Evolutionary conservation across 35 echinoderm and acorn worm genomes (phyloP).

Genomic region (Amphiura filiformis): DNA sequence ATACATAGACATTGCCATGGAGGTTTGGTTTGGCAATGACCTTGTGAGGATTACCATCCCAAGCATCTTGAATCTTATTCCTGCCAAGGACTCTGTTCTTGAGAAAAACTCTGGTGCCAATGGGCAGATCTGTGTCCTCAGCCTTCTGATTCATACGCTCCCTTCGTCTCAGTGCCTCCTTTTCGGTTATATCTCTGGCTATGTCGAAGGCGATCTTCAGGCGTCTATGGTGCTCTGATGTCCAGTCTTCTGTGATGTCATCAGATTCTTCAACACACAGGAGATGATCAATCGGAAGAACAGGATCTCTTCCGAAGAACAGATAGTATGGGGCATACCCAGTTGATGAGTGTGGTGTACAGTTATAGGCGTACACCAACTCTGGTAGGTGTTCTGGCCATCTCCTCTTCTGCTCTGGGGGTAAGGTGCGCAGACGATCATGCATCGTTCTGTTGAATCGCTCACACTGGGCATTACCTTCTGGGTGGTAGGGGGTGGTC

Average conservation of each 20-base stretch:
- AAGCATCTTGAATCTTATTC: slow-evolving; percentile 19
- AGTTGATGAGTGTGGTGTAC: slow-evolving; percentile 61
- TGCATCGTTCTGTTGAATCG: slow-evolving; percentile 58
- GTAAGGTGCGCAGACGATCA: slow-evolving; percentile 29
- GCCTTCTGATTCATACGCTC: slow-evolving; percentile 13
- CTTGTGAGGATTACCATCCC: neutral
- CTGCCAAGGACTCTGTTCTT: slow-evolving; percentile 15
- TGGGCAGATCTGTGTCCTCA: slow-evolving; percentile 14
- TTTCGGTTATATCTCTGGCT: slow-evolving; percentile 49
- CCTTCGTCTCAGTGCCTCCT: slow-evolving; percentile 32
- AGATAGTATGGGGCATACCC: slow-evolving; percentile 71
- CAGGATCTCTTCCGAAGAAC: slow-evolving; percentile 71
- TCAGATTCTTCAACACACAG: slow-evolving; percentile 21
- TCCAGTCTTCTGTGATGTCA: slow-evolving; percentile 16
- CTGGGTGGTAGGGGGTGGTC: too few relatives aligned
- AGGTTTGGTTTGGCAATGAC: too few relatives aligned
- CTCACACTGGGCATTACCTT: slow-evolving; percentile 61
- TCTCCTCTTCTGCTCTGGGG: slow-evolving; percentile 33
- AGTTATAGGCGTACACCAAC: slow-evolving; percentile 63
- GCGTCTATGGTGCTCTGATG: slow-evolving; percentile 34
- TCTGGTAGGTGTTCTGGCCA: slow-evolving; percentile 67
- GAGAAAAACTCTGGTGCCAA: slow-evolving; percentile 47
- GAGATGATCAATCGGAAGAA: slow-evolving; percentile 56
- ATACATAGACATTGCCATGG: too few relatives aligned
- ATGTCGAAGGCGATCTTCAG: slow-evolving; percentile 35